phyloP scores from a whole-genome alignment of 1,140 invertebrate species.

The Ostrea edulis region DNA sequence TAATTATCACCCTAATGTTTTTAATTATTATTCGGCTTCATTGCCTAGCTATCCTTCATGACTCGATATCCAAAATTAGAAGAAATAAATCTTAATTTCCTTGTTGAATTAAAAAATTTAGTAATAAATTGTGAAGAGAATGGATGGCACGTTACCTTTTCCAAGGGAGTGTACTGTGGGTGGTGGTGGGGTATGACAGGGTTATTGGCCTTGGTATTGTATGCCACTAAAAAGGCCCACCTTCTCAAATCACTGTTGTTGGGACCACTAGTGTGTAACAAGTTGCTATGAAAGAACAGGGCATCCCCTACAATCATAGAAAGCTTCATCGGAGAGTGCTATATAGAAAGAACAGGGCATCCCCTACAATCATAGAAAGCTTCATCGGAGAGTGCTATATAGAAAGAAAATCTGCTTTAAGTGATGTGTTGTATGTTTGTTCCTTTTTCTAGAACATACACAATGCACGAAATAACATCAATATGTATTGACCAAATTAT shows the following conservation, averaged over 20 bases:
- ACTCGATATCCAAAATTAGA: too few relatives aligned
- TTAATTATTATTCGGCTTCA: too few relatives aligned
- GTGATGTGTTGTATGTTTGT: too few relatives aligned
- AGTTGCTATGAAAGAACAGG: constrained; percentile 67
- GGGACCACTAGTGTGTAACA: constrained; percentile 62
- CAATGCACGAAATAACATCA: too few relatives aligned
- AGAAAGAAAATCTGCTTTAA: too few relatives aligned
- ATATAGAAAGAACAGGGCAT: constrained; percentile 67
- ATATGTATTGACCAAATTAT: too few relatives aligned
- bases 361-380: constrained; percentile 47
- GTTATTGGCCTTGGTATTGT: constrained; percentile 64
- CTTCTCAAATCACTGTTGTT: constrained; percentile 65
- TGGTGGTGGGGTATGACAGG: constrained; percentile 65
- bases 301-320: constrained; percentile 57
- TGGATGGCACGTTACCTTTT: constrained; percentile 58
- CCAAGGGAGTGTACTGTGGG: constrained; percentile 63
- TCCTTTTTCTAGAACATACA: too few relatives aligned
- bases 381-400: constrained; percentile 1
- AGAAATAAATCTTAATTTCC: too few relatives aligned
- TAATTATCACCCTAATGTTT: too few relatives aligned
- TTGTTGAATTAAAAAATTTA: neutral
- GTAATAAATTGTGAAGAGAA: neutral
- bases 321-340: constrained; percentile 32
- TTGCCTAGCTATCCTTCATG: too few relatives aligned
- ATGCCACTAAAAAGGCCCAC: constrained; percentile 63